phyloP scores from a whole-genome alignment of 2,888 invertebrate genomes.

The Sinohyriopsis cumingii region DNA sequence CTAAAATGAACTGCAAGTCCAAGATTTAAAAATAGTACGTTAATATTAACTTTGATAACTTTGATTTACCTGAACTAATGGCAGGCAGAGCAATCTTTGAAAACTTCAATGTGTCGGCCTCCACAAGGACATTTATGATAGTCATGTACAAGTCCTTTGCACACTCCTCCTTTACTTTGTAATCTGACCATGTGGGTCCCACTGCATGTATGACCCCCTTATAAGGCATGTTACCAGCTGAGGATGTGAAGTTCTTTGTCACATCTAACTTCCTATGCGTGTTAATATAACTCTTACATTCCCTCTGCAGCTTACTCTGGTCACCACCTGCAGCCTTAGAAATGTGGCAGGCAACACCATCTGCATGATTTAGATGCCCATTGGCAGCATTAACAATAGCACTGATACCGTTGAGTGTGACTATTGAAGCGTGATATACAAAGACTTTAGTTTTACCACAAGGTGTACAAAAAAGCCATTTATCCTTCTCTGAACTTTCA shows the following conservation, averaged over 20 bases:
- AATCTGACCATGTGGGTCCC: constrained; percentile 44
- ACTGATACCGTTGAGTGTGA: constrained; percentile 31
- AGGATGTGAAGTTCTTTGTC: constrained; percentile 33
- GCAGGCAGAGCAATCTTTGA: constrained; percentile 46
- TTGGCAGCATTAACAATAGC: constrained; percentile 58
- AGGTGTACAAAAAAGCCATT: no score
- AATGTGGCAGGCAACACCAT: constrained; percentile 43
- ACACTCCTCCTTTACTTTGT: constrained; percentile 20
- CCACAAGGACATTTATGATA: constrained; percentile 27
- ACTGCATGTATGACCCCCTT: constrained; percentile 49
- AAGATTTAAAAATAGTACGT: no score
- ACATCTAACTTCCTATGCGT: constrained; percentile 11
- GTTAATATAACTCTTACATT: constrained; percentile 27
- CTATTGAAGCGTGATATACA: constrained; percentile 26
- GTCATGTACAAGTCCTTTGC: constrained; percentile 29
- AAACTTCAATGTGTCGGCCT: constrained; percentile 16
- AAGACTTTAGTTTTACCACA: background rate
- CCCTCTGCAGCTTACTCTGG: constrained; percentile 23
- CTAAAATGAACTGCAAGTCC: no score
- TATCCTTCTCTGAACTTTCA: no score
- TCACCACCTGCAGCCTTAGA: constrained; percentile 32
- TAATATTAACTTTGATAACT: no score
- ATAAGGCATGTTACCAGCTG: constrained; percentile 36
- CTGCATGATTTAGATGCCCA: constrained; percentile 38
- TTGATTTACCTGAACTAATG: constrained; percentile 44